A percentile compares a stretch with the other conserved stretches of the same genome.
phyloP scores from a whole-genome alignment of 1,140 invertebrate species.

The Ips typographus region DNA sequence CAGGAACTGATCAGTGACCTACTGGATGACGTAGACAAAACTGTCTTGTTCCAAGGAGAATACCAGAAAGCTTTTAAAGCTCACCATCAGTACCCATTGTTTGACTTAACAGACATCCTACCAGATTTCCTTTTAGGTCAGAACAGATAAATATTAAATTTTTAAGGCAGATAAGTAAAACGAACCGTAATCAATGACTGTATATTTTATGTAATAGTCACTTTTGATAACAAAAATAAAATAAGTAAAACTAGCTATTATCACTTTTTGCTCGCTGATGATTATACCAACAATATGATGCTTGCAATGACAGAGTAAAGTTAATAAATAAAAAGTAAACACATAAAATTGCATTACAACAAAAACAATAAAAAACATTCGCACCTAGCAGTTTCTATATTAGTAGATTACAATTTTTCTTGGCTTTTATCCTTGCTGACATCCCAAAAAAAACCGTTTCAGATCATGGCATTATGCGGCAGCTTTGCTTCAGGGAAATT shows the following conservation, averaged over 20 bases:
- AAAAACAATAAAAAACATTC: too few relatives aligned
- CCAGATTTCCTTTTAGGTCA: slow-evolving; percentile 12
- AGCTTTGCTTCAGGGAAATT: slow-evolving; percentile 43
- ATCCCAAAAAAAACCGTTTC: slow-evolving; percentile 13
- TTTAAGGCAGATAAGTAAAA: neutral
- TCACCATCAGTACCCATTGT: slow-evolving; percentile 27
- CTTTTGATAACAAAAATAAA: slow-evolving; percentile 25
- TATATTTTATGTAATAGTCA: neutral
- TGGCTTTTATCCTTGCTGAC: too few relatives aligned
- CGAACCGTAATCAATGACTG: neutral
- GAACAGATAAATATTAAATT: neutral
- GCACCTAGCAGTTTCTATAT: too few relatives aligned
- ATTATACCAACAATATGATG: slow-evolving; percentile 10
- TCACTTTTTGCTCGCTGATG: slow-evolving; percentile 23
- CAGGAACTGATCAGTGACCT: slow-evolving; percentile 23
- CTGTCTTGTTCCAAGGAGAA: slow-evolving; percentile 12
- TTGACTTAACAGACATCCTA: slow-evolving; percentile 17
- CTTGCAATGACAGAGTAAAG: too few relatives aligned
- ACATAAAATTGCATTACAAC: too few relatives aligned
- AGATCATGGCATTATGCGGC: slow-evolving; percentile 50
- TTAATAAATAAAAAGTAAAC: too few relatives aligned
- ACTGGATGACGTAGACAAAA: slow-evolving; percentile 24
- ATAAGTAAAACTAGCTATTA: slow-evolving; percentile 19
- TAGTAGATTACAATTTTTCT: too few relatives aligned
- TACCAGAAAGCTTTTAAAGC: slow-evolving; percentile 21